Conservation (phyloP, 2,888 invertebrate genomes). For the Rhingia campestris region DNA sequence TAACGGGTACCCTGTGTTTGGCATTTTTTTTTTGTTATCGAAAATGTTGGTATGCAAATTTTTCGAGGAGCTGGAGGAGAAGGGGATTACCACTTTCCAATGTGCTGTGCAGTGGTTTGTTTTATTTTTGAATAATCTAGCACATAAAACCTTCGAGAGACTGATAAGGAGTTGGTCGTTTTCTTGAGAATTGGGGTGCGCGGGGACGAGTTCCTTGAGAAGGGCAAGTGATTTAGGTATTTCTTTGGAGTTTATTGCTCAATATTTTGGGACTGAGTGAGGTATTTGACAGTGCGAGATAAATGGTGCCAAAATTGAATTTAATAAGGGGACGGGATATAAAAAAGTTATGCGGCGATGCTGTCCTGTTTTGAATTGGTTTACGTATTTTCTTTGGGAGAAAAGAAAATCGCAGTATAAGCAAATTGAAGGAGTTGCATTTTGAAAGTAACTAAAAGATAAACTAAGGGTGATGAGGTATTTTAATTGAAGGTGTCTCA, state of each 20-base stretch:
- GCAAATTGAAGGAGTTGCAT: too few relatives aligned
- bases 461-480: too few relatives aligned
- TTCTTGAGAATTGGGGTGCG: neutral
- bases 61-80: constrained; percentile 30
- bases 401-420: too few relatives aligned
- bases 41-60: constrained; percentile 56
- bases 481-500: too few relatives aligned
- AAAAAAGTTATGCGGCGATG: neutral
- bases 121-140: constrained; percentile 33
- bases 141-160: constrained; percentile 50
- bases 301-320: constrained; percentile 9
- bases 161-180: constrained; percentile 50
- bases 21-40: constrained; percentile 23
- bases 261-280: constrained; percentile 21
- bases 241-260: constrained; percentile 11
- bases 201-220: neutral
- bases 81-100: constrained; percentile 44
- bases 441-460: too few relatives aligned
- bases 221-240: neutral
- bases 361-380: too few relatives aligned
- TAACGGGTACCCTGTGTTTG: constrained; percentile 8
- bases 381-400: too few relatives aligned
- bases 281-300: constrained; percentile 3
- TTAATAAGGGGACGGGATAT: constrained; percentile 17
- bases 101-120: neutral